Percentiles rank a stretch among this genome's conserved stretches.
These are phyloP conservation scores for Gymnothorax reevesii DNA, from an alignment of 2,797 vertebrate genomes.

Conservation along the genomic window DNA sequence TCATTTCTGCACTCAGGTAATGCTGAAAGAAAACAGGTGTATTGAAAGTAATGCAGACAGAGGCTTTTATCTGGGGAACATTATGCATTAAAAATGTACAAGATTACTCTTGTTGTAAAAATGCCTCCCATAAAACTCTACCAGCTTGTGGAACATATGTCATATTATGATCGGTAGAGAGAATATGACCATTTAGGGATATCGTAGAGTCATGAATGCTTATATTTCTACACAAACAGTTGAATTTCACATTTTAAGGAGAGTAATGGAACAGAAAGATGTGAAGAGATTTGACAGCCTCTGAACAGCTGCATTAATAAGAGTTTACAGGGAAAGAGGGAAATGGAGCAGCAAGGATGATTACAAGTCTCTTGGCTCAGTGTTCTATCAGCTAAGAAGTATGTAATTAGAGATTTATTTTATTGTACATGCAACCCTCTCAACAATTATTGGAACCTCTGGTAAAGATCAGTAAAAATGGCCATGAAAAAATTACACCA, in stretches of 20 bases:
- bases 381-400: neutral
- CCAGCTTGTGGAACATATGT: too few relatives aligned
- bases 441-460: too few relatives aligned
- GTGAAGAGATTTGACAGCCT: neutral
- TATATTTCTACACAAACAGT: neutral
- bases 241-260: neutral
- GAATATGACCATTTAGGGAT: neutral
- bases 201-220: neutral
- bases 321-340: neutral
- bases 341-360: neutral
- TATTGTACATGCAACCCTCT: neutral
- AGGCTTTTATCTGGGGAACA: neutral
- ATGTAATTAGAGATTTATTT: neutral
- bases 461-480: too few relatives aligned
- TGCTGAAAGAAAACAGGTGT: neutral
- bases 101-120: neutral
- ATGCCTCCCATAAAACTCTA: neutral
- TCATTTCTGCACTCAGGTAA: neutral
- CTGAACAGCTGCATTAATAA: neutral
- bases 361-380: neutral
- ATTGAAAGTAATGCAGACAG: neutral
- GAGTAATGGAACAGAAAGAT: neutral
- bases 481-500: too few relatives aligned
- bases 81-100: slow-evolving; percentile 2
- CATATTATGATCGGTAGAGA: neutral